Evolutionary conservation across 2,113 vertebrate genomes (phyloP), one percentile per base, ranked within the genome.

Genomic region (Crotalus helleri): DNA sequence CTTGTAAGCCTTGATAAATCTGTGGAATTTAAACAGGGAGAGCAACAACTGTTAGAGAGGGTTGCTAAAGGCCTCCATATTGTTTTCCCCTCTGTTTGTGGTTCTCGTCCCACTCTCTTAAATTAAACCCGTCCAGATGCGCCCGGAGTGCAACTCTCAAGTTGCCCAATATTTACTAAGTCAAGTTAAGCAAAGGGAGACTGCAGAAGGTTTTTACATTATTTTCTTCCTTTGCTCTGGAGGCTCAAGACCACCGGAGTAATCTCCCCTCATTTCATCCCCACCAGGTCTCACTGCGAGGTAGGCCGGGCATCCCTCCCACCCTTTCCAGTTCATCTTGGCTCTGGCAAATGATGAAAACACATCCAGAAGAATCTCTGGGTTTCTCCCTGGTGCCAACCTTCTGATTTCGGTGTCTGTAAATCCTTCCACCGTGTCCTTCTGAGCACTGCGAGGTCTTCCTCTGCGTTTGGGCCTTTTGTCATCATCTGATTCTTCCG

Each of bases 1-100:
- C 98, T 99, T 99, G 96, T 99, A 99, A 0, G 99, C 99, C 96
- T 99, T 99, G 96, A 99, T 99, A 96, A 99, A 99, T 97, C 99
- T 99, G 97, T 91, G 0, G 5, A 95, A 94, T 93, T 69, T 92
- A 89, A 91, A 90, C 39, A 53, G 26, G 21, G 26, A 64, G 17
- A 49, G 17, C 29, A 53, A 29, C 13, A 21, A 29, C 11, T 1
- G 0, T 53, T n/a, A 86, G 12, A 58, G 88, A 64, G 1, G 3
- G 11, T 23, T 17, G 26, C 7, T 26, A 12, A 29, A 26, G 4
- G 4, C 17, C 49, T 85, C 19, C 6, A 6, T 33, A 26, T 46
- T 13, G 4, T 2, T 6, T 54, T 54, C 4, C 11, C 11, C 33
- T 19, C 69, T 19, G 6, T 17, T 39, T 81, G n/a, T 81, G 33